These are phyloP conservation scores for Dipodomys merriami DNA, from an alignment of 2,113 vertebrate species.

Conservation along the genomic window DNA sequence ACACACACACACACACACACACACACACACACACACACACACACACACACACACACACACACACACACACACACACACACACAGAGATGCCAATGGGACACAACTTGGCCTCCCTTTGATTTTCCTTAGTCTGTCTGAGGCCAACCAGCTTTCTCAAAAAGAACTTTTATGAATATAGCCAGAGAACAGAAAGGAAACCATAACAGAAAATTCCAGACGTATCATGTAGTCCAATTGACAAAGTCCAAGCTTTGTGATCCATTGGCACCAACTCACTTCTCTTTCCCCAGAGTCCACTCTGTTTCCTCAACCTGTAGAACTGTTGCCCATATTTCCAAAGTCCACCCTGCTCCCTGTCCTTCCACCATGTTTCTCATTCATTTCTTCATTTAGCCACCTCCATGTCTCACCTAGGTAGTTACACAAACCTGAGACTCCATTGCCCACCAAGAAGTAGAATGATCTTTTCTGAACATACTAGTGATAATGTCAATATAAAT, in stretches of 20 bases:
- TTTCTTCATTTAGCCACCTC: neutral
- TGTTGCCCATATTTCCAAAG: neutral
- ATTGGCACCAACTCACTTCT: slow-evolving; percentile 52
- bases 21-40: too few relatives aligned
- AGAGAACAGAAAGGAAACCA: slow-evolving; percentile 72
- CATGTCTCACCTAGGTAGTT: neutral
- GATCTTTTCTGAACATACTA: neutral
- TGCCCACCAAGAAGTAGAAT: neutral
- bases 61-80: too few relatives aligned
- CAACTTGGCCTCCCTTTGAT: neutral
- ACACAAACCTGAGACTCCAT: neutral
- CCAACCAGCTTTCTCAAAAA: slow-evolving; percentile 63
- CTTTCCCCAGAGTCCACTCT: slow-evolving; percentile 29
- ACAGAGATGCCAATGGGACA: too few relatives aligned
- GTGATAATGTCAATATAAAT: neutral
- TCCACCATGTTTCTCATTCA: neutral
- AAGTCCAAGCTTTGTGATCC: slow-evolving; percentile 65
- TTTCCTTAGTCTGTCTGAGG: slow-evolving; percentile 61
- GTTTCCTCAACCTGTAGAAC: neutral
- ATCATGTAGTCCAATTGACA: slow-evolving; percentile 63
- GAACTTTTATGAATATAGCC: slow-evolving; percentile 66
- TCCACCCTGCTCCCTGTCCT: neutral
- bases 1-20: too few relatives aligned
- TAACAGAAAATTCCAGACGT: slow-evolving; percentile 79
- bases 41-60: too few relatives aligned